Evolutionary conservation across 2,797 vertebrate genomes (phyloP).

Genomic region (Chelon auratus): DNA sequence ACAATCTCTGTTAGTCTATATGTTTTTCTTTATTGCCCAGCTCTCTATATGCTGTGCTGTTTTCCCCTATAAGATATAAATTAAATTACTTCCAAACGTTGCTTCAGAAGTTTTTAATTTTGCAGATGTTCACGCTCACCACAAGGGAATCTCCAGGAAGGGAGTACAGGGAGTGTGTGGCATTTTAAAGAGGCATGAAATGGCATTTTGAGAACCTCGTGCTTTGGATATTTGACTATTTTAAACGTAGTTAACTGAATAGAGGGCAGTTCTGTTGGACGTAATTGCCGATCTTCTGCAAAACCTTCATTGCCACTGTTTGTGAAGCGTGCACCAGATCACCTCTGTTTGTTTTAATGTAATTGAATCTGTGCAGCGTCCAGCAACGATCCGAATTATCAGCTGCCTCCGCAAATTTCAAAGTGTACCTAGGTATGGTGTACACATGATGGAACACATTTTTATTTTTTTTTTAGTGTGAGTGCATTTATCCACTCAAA

Average conservation of each 20-base stretch:
- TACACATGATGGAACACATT: too few species aligned
- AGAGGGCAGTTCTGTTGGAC: background rate
- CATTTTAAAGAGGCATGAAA: constrained; percentile 19
- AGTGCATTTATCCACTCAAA: too few species aligned
- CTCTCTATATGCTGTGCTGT: constrained; percentile 1
- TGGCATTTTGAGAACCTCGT: constrained; percentile 6
- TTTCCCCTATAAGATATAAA: background rate
- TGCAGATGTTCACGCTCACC: constrained; percentile 31
- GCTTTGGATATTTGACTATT: constrained; percentile 10
- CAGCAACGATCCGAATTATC: too few species aligned
- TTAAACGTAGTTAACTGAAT: background rate
- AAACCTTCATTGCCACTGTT: background rate
- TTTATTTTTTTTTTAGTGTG: too few species aligned
- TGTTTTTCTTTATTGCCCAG: background rate
- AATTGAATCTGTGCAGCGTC: too few species aligned
- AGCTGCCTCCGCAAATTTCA: too few species aligned
- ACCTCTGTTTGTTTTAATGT: background rate
- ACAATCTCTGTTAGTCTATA: background rate
- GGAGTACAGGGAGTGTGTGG: constrained; percentile 10
- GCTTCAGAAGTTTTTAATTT: constrained; percentile 32
- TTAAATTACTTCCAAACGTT: constrained; percentile 5
- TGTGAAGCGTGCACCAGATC: too few species aligned
- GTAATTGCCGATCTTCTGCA: background rate
- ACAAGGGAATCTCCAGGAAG: background rate
- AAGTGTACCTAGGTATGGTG: too few species aligned